These are phyloP conservation scores for Bubalus kerabau DNA, from an alignment of 2,113 vertebrate species.

Conservation along the genomic window DNA sequence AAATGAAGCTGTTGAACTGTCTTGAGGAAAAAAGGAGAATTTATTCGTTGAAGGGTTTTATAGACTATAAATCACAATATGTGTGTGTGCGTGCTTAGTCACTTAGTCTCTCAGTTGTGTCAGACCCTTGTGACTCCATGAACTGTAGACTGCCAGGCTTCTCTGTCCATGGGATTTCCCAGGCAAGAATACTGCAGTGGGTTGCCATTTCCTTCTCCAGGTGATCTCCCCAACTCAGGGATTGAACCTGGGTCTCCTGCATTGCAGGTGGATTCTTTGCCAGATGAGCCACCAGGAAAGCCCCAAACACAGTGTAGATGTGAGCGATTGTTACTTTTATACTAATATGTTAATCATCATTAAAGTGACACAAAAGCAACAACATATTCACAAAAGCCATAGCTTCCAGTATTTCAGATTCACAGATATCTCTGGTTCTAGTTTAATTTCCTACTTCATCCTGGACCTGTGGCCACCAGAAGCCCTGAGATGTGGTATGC, in stretches of 20 bases:
- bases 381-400: neutral
- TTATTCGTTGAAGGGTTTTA: neutral
- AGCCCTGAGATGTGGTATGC: neutral
- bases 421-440: neutral
- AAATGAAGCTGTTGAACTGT: conserved; percentile 5
- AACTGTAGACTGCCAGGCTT: neutral
- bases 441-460: neutral
- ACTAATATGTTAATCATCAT: neutral
- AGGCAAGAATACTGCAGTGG: neutral
- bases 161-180: neutral
- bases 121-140: neutral
- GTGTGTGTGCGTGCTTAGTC: neutral
- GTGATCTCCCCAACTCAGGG: neutral
- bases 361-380: neutral
- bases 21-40: neutral
- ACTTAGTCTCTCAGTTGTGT: neutral
- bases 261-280: neutral
- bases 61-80: neutral
- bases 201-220: neutral
- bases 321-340: neutral
- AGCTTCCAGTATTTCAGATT: neutral
- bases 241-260: neutral
- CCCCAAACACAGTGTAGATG: neutral
- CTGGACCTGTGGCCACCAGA: neutral
- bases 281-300: neutral